A percentile compares a stretch with the other conserved stretches of the same genome.
Conservation (phyloP, 2,888 invertebrate genomes). For the Pardosa pseudoannulata region DNA sequence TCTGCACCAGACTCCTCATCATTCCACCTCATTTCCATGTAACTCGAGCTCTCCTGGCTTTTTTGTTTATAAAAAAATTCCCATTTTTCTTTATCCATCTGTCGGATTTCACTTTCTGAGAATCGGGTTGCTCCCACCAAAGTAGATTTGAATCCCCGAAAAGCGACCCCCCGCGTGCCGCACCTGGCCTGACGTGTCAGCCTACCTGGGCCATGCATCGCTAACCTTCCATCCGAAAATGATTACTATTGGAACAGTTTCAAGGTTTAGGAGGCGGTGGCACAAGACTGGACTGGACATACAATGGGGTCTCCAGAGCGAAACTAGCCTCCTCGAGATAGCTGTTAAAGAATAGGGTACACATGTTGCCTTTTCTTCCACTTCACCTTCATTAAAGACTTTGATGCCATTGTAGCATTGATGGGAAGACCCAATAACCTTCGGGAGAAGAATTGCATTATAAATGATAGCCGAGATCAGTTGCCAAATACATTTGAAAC, state of each 20-base stretch:
- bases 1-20: constrained; percentile 2
- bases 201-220: constrained; percentile 45
- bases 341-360: constrained; percentile 3
- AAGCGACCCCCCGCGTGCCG: constrained; percentile 32
- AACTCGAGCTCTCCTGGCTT: constrained; percentile 40
- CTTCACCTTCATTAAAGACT: constrained; percentile 31
- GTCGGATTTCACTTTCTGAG: constrained; percentile 71
- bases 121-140: constrained; percentile 65
- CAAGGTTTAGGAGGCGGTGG: constrained; percentile 67
- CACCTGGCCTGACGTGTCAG: constrained; percentile 49
- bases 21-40: constrained; percentile 17
- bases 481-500: not conserved
- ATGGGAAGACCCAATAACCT: constrained; percentile 15
- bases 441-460: constrained; percentile 12
- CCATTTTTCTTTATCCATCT: constrained; percentile 46
- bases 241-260: constrained; percentile 63
- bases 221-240: constrained; percentile 58
- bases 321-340: constrained; percentile 18
- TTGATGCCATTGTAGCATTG: constrained; percentile 25
- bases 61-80: constrained; percentile 29
- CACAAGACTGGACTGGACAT: constrained; percentile 62
- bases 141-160: not conserved
- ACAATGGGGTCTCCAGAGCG: constrained; percentile 57
- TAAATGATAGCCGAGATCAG: constrained; percentile 14
- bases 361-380: constrained; percentile 14